Evolutionary conservation across 2,113 vertebrate species (phyloP).

Genomic region (Malurus elegans): DNA sequence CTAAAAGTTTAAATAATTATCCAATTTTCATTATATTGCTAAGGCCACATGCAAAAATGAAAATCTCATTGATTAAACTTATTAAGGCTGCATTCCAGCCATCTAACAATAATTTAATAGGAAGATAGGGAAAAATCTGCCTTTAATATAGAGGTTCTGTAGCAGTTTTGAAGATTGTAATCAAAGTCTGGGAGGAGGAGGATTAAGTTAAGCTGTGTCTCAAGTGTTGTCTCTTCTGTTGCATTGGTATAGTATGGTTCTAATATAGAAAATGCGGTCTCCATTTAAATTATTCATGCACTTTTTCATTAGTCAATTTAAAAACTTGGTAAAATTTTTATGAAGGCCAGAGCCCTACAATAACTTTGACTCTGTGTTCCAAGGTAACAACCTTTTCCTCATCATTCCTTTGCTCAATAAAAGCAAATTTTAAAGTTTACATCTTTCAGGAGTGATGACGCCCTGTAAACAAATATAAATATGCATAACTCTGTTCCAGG

Average conservation of each 20-base stretch:
- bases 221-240: conserved; percentile 38
- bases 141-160: not conserved
- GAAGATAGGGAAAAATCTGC: not conserved
- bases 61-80: conserved; percentile 4
- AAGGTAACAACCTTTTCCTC: conserved; percentile 31
- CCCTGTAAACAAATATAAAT: conserved; percentile 59
- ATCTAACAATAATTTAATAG: not conserved
- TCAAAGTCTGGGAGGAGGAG: conserved; percentile 6
- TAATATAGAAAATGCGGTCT: not conserved
- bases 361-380: conserved; percentile 34
- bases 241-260: not conserved
- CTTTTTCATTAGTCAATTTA: conserved; percentile 73
- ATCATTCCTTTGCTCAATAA: conserved; percentile 48
- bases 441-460: conserved; percentile 43
- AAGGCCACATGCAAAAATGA: not conserved
- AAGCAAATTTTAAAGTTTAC: conserved; percentile 68
- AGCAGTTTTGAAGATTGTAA: conserved; percentile 48
- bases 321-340: conserved; percentile 74
- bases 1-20: not conserved
- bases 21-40: not conserved
- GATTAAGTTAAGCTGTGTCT: conserved; percentile 48
- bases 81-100: not conserved
- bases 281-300: conserved; percentile 69
- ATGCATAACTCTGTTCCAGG: not conserved
- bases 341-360: conserved; percentile 56